Evolutionary conservation across 2,113 vertebrate genomes (phyloP).

Genomic region (Asarcornis scutulata): DNA sequence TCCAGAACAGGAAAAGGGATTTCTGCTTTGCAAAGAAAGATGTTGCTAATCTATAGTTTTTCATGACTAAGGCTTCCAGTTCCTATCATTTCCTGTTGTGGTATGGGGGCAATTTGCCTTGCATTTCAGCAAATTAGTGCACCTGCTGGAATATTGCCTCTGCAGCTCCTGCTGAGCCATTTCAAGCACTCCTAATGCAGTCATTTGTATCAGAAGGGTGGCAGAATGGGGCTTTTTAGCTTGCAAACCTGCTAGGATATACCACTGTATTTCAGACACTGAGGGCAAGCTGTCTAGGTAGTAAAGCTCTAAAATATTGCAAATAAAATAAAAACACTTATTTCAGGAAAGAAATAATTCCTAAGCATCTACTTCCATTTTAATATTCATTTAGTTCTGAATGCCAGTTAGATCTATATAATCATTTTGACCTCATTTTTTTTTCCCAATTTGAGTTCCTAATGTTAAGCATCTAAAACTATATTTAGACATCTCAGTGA

Average conservation of each 20-base stretch:
- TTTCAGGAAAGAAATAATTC: not conserved
- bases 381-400: not conserved
- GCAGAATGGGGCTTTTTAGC: constrained; percentile 20
- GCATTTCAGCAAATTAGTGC: not conserved
- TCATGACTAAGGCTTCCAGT: not conserved
- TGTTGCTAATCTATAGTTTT: not conserved
- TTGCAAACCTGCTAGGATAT: constrained; percentile 6
- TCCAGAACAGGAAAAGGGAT: not conserved
- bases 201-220: constrained; percentile 18
- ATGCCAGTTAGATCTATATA: not conserved
- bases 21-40: not conserved
- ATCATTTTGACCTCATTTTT: not conserved
- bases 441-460: not conserved
- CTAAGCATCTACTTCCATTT: not conserved
- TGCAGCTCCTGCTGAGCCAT: constrained; percentile 15
- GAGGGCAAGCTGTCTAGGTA: not conserved
- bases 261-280: not conserved
- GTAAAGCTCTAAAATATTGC: not conserved
- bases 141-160: constrained; percentile 17
- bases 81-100: not conserved
- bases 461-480: constrained; percentile 13
- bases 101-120: not conserved
- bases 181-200: not conserved
- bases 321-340: not conserved
- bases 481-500: constrained; percentile 7